phyloP scores from a whole-genome alignment of 2,888 invertebrate species.

The Baronia brevicornis region DNA sequence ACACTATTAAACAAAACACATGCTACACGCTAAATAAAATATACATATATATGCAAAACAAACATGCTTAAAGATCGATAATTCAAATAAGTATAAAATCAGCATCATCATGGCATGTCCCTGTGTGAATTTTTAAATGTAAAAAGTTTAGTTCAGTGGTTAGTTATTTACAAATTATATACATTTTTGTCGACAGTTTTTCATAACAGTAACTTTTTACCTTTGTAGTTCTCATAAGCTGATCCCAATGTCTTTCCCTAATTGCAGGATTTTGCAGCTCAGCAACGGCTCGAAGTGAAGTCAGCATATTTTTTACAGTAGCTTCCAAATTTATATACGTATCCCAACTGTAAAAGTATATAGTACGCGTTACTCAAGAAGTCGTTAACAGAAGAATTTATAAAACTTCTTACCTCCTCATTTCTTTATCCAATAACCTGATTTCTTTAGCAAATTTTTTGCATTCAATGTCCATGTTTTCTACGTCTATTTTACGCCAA shows the following conservation, averaged over 20 bases:
- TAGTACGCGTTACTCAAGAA: constrained; percentile 1
- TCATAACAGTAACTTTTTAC: constrained; percentile 50
- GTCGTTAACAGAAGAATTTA: not conserved
- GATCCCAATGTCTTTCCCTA: constrained; percentile 96
- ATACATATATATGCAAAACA: no score
- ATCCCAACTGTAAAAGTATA: constrained; percentile 80
- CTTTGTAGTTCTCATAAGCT: constrained; percentile 97
- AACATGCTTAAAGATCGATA: no score
- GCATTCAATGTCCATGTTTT: constrained; percentile 99
- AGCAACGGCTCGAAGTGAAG: constrained; percentile 94
- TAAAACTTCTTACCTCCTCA: constrained; percentile 76
- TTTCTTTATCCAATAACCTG: constrained; percentile 93
- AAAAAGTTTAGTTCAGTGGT: no score
- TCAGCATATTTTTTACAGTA: constrained; percentile 96
- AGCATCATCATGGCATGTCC: no score
- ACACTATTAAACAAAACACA: no score
- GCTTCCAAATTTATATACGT: constrained; percentile 91
- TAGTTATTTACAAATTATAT: constrained; percentile 21
- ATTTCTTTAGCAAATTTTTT: constrained; percentile 98
- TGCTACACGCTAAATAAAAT: no score
- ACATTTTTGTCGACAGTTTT: constrained; percentile 19
- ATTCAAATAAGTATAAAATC: no score
- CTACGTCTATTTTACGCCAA: constrained; percentile 97
- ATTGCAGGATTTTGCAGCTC: constrained; percentile 98
- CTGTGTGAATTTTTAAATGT: no score